These are phyloP conservation scores for Dryadula phaetusa DNA, from an alignment of 2,888 invertebrate species.

Conservation along the genomic window DNA sequence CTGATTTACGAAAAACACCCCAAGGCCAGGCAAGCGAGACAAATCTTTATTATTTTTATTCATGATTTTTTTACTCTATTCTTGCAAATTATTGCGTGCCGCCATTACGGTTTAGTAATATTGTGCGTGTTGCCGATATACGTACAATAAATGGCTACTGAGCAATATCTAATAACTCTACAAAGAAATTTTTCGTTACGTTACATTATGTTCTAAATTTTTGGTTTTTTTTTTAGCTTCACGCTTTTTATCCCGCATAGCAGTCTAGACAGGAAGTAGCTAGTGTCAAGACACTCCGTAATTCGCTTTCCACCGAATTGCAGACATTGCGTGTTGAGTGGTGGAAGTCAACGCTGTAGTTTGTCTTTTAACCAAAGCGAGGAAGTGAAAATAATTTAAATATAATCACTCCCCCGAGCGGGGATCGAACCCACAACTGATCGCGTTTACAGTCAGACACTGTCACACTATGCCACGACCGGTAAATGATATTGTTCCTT, in stretches of 20 bases:
- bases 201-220: slow-evolving; percentile 7
- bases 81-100: slow-evolving; percentile 68
- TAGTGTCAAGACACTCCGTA: no score
- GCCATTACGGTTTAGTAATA: slow-evolving; percentile 57
- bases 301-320: no score
- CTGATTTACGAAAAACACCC: slow-evolving; percentile 68
- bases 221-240: not conserved
- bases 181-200: slow-evolving; percentile 36
- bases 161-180: slow-evolving; percentile 38
- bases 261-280: no score
- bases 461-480: no score
- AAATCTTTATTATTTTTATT: slow-evolving; percentile 76
- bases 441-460: no score
- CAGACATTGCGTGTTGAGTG: no score
- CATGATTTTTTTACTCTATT: slow-evolving; percentile 55
- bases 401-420: no score
- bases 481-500: not conserved
- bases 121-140: slow-evolving; percentile 58
- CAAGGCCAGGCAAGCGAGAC: slow-evolving; percentile 77
- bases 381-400: no score
- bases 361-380: no score
- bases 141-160: slow-evolving; percentile 23
- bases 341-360: no score
- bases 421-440: no score
- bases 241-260: no score